Percentiles rank a stretch among this genome's conserved stretches.
Conservation (phyloP, 2,113 vertebrate genomes). For the Carettochelys insculpta region DNA sequence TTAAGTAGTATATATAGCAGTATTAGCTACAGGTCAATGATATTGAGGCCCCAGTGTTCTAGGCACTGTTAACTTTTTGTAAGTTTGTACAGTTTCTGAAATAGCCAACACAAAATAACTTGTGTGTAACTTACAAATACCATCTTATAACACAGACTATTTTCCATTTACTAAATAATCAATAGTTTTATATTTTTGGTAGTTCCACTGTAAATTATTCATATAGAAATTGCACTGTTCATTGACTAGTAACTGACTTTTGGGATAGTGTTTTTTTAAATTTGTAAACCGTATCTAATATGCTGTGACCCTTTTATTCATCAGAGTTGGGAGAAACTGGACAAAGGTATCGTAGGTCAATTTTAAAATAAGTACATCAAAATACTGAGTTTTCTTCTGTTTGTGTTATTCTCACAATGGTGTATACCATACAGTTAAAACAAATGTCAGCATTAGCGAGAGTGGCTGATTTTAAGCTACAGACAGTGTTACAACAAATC, state of each 20-base stretch:
- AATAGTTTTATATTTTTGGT: constrained; percentile 5
- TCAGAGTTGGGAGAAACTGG: constrained; percentile 23
- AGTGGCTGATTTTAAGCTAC: constrained; percentile 5
- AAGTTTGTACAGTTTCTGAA: not conserved
- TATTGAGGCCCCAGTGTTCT: not conserved
- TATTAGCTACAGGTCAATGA: constrained; percentile 11
- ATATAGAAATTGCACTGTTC: not conserved
- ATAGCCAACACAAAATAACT: not conserved
- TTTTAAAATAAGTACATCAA: constrained; percentile 12
- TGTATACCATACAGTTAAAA: not conserved
- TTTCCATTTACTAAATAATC: not conserved
- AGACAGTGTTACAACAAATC: constrained; percentile 1
- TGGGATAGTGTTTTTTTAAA: not conserved
- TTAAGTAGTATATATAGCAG: not conserved
- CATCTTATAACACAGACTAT: not conserved
- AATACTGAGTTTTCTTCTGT: not conserved
- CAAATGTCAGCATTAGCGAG: not conserved
- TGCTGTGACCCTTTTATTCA: not conserved
- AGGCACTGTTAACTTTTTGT: not conserved
- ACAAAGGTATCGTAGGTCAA: not conserved
- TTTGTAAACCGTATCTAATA: not conserved
- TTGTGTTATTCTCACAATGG: not conserved
- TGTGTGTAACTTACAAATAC: not conserved
- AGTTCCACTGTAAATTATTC: constrained; percentile 39
- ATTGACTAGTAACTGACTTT: constrained; percentile 16